phyloP scores from a whole-genome alignment of 2,797 vertebrate species.

The Petrocephalus sullivani region DNA sequence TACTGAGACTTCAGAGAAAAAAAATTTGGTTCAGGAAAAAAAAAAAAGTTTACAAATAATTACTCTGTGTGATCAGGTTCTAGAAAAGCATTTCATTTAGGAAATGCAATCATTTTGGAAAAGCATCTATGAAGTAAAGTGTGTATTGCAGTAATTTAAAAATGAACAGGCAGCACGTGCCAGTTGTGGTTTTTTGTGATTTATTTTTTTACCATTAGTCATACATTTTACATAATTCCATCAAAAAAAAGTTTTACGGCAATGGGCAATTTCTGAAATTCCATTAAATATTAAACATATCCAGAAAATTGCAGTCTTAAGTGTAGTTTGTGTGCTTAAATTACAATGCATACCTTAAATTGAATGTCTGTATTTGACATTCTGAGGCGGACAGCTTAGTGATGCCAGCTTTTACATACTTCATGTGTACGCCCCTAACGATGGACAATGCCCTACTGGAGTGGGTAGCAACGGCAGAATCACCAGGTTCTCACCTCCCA shows the following conservation, averaged over 20 bases:
- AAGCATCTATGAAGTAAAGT: background rate
- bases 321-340: background rate
- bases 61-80: background rate
- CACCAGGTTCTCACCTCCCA: slow-evolving; percentile 3
- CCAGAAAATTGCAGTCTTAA: background rate
- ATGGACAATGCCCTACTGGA: background rate
- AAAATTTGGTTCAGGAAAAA: background rate
- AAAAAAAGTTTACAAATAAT: background rate
- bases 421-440: background rate
- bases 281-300: background rate
- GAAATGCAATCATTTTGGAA: background rate
- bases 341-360: background rate
- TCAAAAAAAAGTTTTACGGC: background rate
- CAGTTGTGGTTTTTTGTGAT: background rate
- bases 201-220: background rate
- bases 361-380: background rate
- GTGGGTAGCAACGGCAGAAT: background rate
- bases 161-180: background rate
- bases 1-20: background rate
- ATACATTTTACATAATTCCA: background rate
- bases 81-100: background rate
- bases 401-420: background rate
- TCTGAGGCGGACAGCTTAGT: background rate
- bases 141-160: background rate
- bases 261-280: background rate